phyloP scores from a whole-genome alignment of 2,113 vertebrate species.

The Cygnus buccinator region DNA sequence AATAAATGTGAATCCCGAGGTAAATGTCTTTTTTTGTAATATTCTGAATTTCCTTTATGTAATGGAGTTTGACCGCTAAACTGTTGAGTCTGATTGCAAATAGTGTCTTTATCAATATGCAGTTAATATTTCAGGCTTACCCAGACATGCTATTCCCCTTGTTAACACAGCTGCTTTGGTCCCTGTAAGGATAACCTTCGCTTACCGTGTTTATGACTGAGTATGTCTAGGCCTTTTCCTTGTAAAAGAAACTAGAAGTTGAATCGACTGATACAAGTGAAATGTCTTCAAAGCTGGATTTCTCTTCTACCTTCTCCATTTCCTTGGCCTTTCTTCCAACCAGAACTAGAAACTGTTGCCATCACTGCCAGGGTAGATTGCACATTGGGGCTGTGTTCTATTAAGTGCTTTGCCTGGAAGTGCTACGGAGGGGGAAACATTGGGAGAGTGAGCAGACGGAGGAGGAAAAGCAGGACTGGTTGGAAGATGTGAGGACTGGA shows the following conservation, averaged over 20 bases:
- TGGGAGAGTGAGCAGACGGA: background rate
- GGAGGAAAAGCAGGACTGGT: background rate
- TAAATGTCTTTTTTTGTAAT: slow-evolving; percentile 40
- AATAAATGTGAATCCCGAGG: slow-evolving; percentile 86
- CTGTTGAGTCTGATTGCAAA: background rate
- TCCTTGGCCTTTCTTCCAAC: background rate
- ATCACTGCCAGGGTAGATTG: background rate
- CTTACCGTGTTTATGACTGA: background rate
- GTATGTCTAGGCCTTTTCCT: background rate
- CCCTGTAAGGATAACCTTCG: background rate
- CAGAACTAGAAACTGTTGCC: no score
- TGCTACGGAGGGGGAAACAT: background rate
- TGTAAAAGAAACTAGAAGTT: background rate
- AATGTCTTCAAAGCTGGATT: background rate
- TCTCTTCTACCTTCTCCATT: background rate
- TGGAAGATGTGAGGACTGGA: no score
- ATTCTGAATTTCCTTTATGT: background rate
- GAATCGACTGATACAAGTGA: background rate
- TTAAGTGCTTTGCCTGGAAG: background rate
- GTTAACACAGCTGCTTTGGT: background rate
- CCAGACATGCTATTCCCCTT: background rate
- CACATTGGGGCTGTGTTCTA: background rate
- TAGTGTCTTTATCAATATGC: background rate
- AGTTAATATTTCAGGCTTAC: background rate
- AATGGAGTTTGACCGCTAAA: background rate